These are phyloP conservation scores for Arothron firmamentum DNA, from an alignment of 2,113 vertebrate genomes.

Conservation along the genomic window DNA sequence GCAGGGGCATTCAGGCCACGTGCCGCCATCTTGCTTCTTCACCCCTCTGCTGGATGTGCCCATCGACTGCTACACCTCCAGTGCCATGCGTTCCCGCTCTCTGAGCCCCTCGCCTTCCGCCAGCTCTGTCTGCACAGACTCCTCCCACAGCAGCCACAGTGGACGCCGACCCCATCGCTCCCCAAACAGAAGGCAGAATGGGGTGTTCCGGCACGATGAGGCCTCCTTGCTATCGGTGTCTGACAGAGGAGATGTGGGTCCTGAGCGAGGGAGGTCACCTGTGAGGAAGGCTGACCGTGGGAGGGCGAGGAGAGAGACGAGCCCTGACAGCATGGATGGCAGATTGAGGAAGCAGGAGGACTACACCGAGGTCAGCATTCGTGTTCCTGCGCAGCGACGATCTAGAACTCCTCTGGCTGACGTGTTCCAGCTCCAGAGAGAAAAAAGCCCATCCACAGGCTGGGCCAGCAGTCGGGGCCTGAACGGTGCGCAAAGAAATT, in stretches of 20 bases:
- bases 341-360: conserved; percentile 41
- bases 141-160: conserved; percentile 32
- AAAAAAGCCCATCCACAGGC: conserved; percentile 30
- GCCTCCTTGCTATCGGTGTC: conserved; percentile 30
- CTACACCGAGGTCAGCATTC: conserved; percentile 71
- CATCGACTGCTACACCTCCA: conserved; percentile 77
- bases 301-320: conserved; percentile 49
- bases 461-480: conserved; percentile 26
- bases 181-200: conserved; percentile 43
- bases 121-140: conserved; percentile 72
- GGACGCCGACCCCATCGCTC: conserved; percentile 38
- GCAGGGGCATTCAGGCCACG: conserved; percentile 48
- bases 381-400: conserved; percentile 59
- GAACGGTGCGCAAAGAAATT: conserved; percentile 29
- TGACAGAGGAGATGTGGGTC: conserved; percentile 37
- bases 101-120: conserved; percentile 58
- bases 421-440: conserved; percentile 58
- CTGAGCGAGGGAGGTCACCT: conserved; percentile 68
- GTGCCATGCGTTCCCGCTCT: conserved; percentile 41
- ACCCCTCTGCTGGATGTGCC: conserved; percentile 86
- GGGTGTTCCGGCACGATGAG: conserved; percentile 17
- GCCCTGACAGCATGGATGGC: conserved; percentile 59
- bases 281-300: conserved; percentile 60
- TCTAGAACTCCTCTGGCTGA: conserved; percentile 68
- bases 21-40: conserved; percentile 70